phyloP scores from a whole-genome alignment of 2,113 vertebrate species.

The Bungarus multicinctus region DNA sequence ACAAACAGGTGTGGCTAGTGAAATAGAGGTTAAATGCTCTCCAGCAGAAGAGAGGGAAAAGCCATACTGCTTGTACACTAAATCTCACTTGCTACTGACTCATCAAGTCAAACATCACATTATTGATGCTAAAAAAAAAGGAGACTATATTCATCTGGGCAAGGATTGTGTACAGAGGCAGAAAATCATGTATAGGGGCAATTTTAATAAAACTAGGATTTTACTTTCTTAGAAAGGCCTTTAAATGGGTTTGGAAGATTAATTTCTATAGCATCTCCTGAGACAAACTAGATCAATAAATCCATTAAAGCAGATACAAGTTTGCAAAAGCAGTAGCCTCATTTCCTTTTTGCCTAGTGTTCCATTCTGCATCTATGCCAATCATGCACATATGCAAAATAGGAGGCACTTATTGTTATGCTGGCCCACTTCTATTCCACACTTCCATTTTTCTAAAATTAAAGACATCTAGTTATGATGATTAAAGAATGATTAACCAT shows the following conservation, averaged over 20 bases:
- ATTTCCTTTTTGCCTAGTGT: neutral
- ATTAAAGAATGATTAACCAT: neutral
- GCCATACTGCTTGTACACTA: neutral
- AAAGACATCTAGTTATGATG: neutral
- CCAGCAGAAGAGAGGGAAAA: neutral
- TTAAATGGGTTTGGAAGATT: constrained; percentile 57
- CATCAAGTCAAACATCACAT: neutral
- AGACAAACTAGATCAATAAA: constrained; percentile 35
- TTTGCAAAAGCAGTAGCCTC: neutral
- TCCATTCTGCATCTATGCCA: neutral
- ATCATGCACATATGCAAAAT: neutral
- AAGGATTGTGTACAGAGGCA: neutral
- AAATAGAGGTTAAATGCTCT: neutral
- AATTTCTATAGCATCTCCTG: constrained; percentile 57
- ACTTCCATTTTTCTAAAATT: neutral
- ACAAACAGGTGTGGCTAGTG: neutral
- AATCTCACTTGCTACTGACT: neutral
- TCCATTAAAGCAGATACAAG: constrained; percentile 40
- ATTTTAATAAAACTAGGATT: constrained; percentile 31
- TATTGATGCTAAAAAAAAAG: neutral
- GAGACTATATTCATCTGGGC: neutral
- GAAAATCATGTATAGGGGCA: neutral
- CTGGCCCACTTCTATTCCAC: neutral
- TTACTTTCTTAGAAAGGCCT: constrained; percentile 23
- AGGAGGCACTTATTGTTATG: neutral